Percentiles rank a stretch among this genome's conserved stretches.
Evolutionary conservation across 2,888 invertebrate species (phyloP).

Genomic region (Diogma glabrata): DNA sequence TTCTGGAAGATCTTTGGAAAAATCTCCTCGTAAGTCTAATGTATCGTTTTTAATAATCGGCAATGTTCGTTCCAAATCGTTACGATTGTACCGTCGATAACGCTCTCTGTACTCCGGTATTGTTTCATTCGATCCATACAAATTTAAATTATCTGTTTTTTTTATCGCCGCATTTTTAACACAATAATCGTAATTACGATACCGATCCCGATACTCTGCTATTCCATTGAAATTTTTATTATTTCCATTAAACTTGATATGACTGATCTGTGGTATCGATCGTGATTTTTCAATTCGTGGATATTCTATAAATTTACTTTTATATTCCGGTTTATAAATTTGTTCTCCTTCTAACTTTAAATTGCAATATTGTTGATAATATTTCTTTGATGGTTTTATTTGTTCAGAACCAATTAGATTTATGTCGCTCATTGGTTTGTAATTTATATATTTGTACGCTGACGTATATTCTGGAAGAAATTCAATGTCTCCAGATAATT

Average conservation of each 20-base stretch:
- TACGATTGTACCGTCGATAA: neutral
- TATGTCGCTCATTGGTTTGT: too few relatives aligned
- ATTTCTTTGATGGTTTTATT: constrained; percentile 8
- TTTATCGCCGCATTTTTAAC: constrained; percentile 34
- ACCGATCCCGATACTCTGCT: constrained; percentile 34
- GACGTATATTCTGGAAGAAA: constrained; percentile 29
- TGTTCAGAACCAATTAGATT: neutral
- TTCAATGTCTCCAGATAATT: constrained; percentile 23
- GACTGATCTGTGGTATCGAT: constrained; percentile 35
- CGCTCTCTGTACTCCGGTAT: constrained; percentile 31
- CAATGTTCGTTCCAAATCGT: neutral
- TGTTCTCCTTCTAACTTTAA: constrained; percentile 21
- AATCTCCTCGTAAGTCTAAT: constrained; percentile 29
- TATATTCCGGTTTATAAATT: constrained; percentile 29
- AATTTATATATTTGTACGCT: constrained; percentile 19
- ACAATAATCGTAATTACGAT: constrained; percentile 33
- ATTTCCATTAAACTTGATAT: constrained; percentile 31
- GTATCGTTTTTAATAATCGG: constrained; percentile 5
- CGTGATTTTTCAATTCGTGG: constrained; percentile 29
- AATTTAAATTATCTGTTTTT: constrained; percentile 31
- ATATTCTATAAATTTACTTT: constrained; percentile 30
- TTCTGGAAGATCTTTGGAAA: constrained; percentile 31
- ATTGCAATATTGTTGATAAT: constrained; percentile 25
- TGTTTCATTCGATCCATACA: constrained; percentile 26
- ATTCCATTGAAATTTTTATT: constrained; percentile 30